Base-by-base conservation (phyloP, 2,888 invertebrate species). In the Pilophorus perplexus region DNA sequence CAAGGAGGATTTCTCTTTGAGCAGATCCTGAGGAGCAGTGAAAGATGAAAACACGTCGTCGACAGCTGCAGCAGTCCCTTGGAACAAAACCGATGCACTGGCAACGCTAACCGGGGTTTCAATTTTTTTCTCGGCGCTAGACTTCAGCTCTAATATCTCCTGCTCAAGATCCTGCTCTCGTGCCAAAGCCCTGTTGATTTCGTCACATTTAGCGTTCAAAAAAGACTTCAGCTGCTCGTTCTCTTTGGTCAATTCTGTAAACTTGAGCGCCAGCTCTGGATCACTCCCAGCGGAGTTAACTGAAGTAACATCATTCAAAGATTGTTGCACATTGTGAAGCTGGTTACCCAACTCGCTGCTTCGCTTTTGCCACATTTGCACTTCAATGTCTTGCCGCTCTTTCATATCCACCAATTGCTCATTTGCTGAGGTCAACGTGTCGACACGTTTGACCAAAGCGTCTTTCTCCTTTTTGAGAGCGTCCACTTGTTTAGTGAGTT, bases 321-420 rank as follows among this genome's bases (percentile, higher is more conserved):
- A 62, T 66, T 66, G 62, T 50, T 68, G 65, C 8, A 84, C 75
- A 37, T 79, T 78, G 59, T 81, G 81, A 6, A 90, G 74, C 77
- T 88, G 87, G 60, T 85, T 81, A 72, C 81, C 83, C 1, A 88
- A 78, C 74, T 89, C 87, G 71, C 85, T 83, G 72, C 86, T 86
- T 74, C 87, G 84, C 67, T 83, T 83, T 74, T 88, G 85, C 80
- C 86, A 86, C 73, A 86, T 80, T 70, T 87, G 83, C 18, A 90
- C 79, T 75, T 90, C 89, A 74, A 83, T 83, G 72, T 90, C 90
- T 76, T 90, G 85, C 69, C 86, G 85, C 74, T 91, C 90, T 77
- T 91, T 92, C 77, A 88, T 84, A 74, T 92, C 90, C 1, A 85
- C 79, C 75, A 91, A 82, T 68, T 86, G 82, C 55, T 91, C 90